Conservation (phyloP, 2,797 vertebrate species). For the Ctenochaetus hawaiiensis region DNA sequence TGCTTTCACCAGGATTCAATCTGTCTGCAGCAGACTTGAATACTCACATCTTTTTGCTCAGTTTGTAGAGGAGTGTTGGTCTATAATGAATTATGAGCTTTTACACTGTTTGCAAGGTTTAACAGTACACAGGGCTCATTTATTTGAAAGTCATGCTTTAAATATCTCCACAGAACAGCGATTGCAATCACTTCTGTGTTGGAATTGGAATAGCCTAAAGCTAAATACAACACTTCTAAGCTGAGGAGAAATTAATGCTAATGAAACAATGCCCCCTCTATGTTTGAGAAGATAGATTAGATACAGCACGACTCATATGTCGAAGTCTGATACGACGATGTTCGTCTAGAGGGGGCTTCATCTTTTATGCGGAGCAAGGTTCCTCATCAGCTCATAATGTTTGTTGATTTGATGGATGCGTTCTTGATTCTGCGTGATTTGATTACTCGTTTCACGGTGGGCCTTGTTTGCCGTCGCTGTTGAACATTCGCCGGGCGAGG, state of each 20-base stretch:
- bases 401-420: conserved; percentile 65
- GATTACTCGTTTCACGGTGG: conserved; percentile 48
- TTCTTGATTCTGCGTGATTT: conserved; percentile 49
- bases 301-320: conserved; percentile 28
- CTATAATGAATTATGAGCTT: conserved; percentile 57
- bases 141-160: conserved; percentile 69
- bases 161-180: conserved; percentile 55
- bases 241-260: conserved; percentile 69
- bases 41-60: conserved; percentile 48
- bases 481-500: conserved; percentile 21
- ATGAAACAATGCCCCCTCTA: conserved; percentile 70
- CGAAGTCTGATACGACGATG: conserved; percentile 26
- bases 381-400: conserved; percentile 55
- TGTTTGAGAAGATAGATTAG: conserved; percentile 71
- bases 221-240: conserved; percentile 65
- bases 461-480: conserved; percentile 31
- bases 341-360: conserved; percentile 42
- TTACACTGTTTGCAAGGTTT: conserved; percentile 56
- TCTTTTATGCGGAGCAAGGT: conserved; percentile 22
- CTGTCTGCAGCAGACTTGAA: conserved; percentile 32
- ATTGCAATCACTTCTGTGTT: conserved; percentile 50
- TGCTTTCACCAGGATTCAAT: conserved; percentile 30
- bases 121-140: conserved; percentile 48
- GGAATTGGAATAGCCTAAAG: conserved; percentile 56
- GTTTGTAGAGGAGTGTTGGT: not conserved